phyloP scores from a whole-genome alignment of 2,888 invertebrate genomes.

The Drosophila buzzatii region DNA sequence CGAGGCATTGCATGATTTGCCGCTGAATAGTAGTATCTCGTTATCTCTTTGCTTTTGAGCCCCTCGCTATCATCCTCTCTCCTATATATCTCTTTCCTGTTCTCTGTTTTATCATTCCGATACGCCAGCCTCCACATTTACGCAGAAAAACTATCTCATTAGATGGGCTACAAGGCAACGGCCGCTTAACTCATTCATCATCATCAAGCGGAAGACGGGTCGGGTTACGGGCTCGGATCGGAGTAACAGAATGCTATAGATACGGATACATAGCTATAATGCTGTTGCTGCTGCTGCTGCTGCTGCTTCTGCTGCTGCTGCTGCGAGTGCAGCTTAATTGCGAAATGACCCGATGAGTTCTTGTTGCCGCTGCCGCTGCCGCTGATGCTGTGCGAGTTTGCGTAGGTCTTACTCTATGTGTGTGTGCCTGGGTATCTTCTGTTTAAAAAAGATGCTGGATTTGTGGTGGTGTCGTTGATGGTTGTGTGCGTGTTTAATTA shows the following conservation, averaged over 20 bases:
- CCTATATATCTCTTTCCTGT: neutral
- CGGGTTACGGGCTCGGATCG: constrained; percentile 13
- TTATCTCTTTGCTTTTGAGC: neutral
- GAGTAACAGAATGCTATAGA: constrained; percentile 20
- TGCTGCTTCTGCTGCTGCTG: too few relatives aligned
- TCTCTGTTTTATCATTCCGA: constrained; percentile 7
- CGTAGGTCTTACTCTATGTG: constrained; percentile 2
- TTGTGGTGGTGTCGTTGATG: constrained; percentile 4
- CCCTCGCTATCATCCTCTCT: neutral
- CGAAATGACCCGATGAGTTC: too few relatives aligned
- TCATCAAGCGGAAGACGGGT: constrained; percentile 53
- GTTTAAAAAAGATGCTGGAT: constrained; percentile 10
- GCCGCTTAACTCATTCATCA: constrained; percentile 79
- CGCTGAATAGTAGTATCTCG: constrained; percentile 16
- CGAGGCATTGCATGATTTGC: constrained; percentile 58
- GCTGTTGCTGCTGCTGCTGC: constrained; percentile 20
- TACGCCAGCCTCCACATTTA: constrained; percentile 17
- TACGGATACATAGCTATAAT: constrained; percentile 46
- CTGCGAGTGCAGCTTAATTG: too few relatives aligned
- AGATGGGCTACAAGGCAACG: constrained; percentile 69
- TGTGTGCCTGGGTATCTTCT: constrained; percentile 6
- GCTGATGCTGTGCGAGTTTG: neutral
- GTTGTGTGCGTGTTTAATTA: constrained; percentile 67
- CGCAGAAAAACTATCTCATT: constrained; percentile 75
- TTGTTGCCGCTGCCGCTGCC: too few relatives aligned